Evolutionary conservation across 2,888 invertebrate species (phyloP).

Genomic region (Apantesis nais): DNA sequence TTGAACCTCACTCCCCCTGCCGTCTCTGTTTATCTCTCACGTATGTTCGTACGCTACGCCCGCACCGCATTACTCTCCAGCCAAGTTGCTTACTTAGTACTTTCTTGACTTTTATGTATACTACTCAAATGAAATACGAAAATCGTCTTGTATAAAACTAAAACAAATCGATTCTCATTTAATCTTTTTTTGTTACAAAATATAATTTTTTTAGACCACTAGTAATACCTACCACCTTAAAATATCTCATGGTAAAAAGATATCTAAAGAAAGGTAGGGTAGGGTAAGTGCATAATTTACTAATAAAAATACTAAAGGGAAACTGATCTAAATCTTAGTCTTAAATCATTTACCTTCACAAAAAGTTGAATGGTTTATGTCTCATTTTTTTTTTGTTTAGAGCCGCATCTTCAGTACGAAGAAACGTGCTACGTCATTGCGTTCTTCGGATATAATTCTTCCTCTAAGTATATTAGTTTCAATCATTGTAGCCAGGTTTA

Average conservation of each 20-base stretch:
- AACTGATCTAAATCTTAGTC: not conserved
- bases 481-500: constrained; percentile 59
- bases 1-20: constrained; percentile 55
- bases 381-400: constrained; percentile 43
- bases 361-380: not conserved
- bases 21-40: constrained; percentile 80
- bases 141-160: constrained; percentile 40
- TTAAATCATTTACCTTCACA: not conserved
- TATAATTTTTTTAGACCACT: constrained; percentile 18
- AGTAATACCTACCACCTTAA: constrained; percentile 61
- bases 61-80: constrained; percentile 66
- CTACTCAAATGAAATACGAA: constrained; percentile 47
- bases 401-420: constrained; percentile 46
- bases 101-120: constrained; percentile 59
- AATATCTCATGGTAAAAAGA: constrained; percentile 73
- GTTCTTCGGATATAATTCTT: constrained; percentile 36
- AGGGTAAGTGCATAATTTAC: constrained; percentile 65
- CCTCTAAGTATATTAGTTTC: constrained; percentile 54
- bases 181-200: constrained; percentile 62
- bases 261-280: constrained; percentile 68
- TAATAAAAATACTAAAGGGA: not conserved
- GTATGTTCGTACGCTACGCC: constrained; percentile 68
- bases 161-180: constrained; percentile 51
- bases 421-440: constrained; percentile 34
- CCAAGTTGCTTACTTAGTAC: constrained; percentile 60